Evolutionary conservation across 35 echinoderm and acorn worm genomes (phyloP), one percentile per base, ranked within the genome.

Genomic region (Nesometra sesokonis): DNA sequence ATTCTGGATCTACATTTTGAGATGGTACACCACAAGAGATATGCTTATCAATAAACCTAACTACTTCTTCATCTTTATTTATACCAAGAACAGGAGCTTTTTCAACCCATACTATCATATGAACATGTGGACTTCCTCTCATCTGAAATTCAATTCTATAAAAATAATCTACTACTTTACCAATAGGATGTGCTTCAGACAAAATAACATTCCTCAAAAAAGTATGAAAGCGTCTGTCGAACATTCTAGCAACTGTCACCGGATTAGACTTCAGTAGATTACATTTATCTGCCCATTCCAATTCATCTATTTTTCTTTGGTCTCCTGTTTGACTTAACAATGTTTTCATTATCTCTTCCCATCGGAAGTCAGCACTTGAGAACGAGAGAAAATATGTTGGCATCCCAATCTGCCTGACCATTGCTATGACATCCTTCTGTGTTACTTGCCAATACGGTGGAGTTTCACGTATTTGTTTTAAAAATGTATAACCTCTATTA

Each of bases 231-330:
- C 93, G 80, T 80, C 84, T 76, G 32, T 94, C 85, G 84, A 94
- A 94, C 86, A 94, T 91, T 91, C 89, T 91, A 3, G 93, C 93
- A 40, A 79, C 93, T 77, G 89, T 89, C 0, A 90, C 88, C 19
- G 93, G 88, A 77, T 94, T 87, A 33, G 78, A 77, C 30, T 34
- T 81, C 35, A 86, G 0, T 5, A 91, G 84, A 35, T 86, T 79
- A 89, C 93, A 94, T 77, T 94, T 84, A 19, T 85, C 87, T 87
- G 82, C 67, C 92, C 88, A 90, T 46, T 88, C 85, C 19, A 88
- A 76, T 30, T 94, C 81, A 34, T 32, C 46, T 43, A 43, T 39
- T 46, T 57, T 87, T 27, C 79, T 82, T 77, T 32, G 5, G 32
- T 91, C 82, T 77, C 90, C 86, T 80, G 76, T 77, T 82, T 91